Evolutionary conservation across 2,888 invertebrate species (phyloP).

Genomic region (Dendrolimus pini): DNA sequence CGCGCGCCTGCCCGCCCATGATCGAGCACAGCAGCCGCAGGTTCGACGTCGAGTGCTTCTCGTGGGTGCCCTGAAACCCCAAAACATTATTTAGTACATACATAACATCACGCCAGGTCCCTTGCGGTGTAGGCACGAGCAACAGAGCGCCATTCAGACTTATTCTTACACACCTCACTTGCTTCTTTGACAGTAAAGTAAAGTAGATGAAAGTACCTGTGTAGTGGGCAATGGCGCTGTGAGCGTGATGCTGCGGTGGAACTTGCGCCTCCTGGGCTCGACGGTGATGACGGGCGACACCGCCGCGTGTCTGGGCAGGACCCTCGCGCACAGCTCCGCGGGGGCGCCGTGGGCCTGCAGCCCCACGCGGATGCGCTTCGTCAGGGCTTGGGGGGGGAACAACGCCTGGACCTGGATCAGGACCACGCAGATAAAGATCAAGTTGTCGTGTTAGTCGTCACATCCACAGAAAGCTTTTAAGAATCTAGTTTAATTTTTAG

Average conservation of each 20-base stretch:
- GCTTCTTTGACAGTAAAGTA: too few species aligned
- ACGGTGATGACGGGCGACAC: slow-evolving; percentile 99
- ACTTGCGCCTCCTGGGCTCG: slow-evolving; percentile 97
- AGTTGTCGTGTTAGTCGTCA: too few species aligned
- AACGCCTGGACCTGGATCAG: slow-evolving; percentile 78
- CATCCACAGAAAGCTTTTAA: too few species aligned
- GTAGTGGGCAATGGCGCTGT: slow-evolving; percentile 90
- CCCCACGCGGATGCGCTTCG: slow-evolving; percentile 99
- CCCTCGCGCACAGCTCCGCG: slow-evolving; percentile 87
- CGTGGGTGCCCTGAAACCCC: slow-evolving; percentile 34
- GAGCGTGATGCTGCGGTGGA: slow-evolving; percentile 98
- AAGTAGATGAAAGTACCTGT: slow-evolving; percentile 20
- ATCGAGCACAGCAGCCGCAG: slow-evolving; percentile 95
- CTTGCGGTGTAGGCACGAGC: too few species aligned
- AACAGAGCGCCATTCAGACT: too few species aligned
- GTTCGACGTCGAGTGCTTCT: slow-evolving; percentile 61
- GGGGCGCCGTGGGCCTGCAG: slow-evolving; percentile 97
- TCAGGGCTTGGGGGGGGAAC: slow-evolving; percentile 96
- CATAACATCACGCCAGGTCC: too few species aligned
- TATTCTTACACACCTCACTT: too few species aligned
- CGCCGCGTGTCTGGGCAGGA: slow-evolving; percentile 96
- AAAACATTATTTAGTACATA: too few species aligned
- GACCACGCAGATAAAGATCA: background rate
- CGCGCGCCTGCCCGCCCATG: slow-evolving; percentile 96
- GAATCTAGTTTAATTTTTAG: too few species aligned